Evolutionary conservation across 2,797 vertebrate genomes (phyloP), one percentile per base, ranked within the genome.

Genomic region (Acipenser ruthenus): DNA sequence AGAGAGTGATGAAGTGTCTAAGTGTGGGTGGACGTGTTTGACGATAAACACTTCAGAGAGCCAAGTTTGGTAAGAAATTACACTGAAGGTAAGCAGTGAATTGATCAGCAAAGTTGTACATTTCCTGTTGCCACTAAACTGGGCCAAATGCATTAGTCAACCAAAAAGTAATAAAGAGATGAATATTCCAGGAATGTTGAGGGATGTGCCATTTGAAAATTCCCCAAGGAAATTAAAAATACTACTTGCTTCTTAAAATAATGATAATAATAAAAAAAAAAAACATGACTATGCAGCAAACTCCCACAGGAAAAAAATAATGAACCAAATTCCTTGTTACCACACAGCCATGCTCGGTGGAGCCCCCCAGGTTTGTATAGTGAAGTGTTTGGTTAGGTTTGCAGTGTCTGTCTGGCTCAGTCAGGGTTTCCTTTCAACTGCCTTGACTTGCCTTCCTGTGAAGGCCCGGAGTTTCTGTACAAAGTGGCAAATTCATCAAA

Each of bases 401-500:
- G 62, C 52, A 77, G 74, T 63, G 77, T 59, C 76, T 70, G 76
- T 82, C 76, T 86, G 73, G 66, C 62, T 70, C 71, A 6, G 6
- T 59, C 69, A 2, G 23, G 68, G 65, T 75, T 18, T 0, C 68
- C 81, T 85, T 79, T 80, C 52, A 58, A 74, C 75, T 72, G 12
- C 65, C 62, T 67, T 0, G 9, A 70, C 73, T 69, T 9, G 11
- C 69, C 80, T 73, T 84, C 82, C 84, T 81, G 85, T 81, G 79
- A 67, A 80, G 73, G 78, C 84, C 72, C 83, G 69, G 75, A 80
- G 64, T 83, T 85, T 85, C 86, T 87, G 80, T 83, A 87, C 81
- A 74, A 83, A 68, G 87, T 87, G 86, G 89, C 87, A 87, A 83
- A 72, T 86, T 87, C 92, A 93, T 94, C 92, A 93, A 94, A 94